phyloP scores from a whole-genome alignment of 2,888 invertebrate genomes.

The Luffia ferchaultella region DNA sequence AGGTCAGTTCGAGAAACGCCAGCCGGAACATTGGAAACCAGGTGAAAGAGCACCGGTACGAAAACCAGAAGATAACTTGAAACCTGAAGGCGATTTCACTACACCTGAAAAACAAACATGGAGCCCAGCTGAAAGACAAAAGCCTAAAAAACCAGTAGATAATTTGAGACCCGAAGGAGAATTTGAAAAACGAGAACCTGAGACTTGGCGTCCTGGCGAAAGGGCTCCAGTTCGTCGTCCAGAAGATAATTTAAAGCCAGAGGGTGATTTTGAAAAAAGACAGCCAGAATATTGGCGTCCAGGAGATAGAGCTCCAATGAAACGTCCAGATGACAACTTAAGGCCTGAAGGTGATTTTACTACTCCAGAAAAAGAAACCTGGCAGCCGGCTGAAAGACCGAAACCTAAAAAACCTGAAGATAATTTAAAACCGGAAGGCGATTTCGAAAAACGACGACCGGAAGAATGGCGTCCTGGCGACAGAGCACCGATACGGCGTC shows the following conservation, averaged over 20 bases:
- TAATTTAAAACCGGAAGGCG: slow-evolving; percentile 64
- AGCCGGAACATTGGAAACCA: slow-evolving; percentile 44
- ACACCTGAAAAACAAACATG: slow-evolving; percentile 42
- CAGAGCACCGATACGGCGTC: slow-evolving; percentile 49
- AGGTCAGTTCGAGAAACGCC: slow-evolving; percentile 59
- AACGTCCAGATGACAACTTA: slow-evolving; percentile 67
- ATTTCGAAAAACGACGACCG: slow-evolving; percentile 37
- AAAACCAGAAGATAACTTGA: slow-evolving; percentile 50
- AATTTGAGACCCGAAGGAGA: slow-evolving; percentile 56
- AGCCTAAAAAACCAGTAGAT: slow-evolving; percentile 33
- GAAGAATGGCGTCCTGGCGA: slow-evolving; percentile 50
- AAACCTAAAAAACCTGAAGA: slow-evolving; percentile 45
- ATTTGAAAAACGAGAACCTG: slow-evolving; percentile 35
- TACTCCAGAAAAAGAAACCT: slow-evolving; percentile 28
- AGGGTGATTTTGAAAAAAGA: slow-evolving; percentile 57
- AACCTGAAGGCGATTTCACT: slow-evolving; percentile 52
- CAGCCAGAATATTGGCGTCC: slow-evolving; percentile 33
- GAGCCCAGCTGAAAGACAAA: slow-evolving; percentile 42
- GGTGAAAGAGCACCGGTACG: slow-evolving; percentile 47
- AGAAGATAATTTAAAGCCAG: slow-evolving; percentile 65
- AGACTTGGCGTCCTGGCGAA: slow-evolving; percentile 42
- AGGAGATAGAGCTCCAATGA: slow-evolving; percentile 49
- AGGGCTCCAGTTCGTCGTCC: slow-evolving; percentile 58
- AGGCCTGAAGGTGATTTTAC: slow-evolving; percentile 64
- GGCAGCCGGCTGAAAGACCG: slow-evolving; percentile 38